phyloP scores from a whole-genome alignment of 92 coral and sea anemone genomes.

The Epizoanthus illoricatus region DNA sequence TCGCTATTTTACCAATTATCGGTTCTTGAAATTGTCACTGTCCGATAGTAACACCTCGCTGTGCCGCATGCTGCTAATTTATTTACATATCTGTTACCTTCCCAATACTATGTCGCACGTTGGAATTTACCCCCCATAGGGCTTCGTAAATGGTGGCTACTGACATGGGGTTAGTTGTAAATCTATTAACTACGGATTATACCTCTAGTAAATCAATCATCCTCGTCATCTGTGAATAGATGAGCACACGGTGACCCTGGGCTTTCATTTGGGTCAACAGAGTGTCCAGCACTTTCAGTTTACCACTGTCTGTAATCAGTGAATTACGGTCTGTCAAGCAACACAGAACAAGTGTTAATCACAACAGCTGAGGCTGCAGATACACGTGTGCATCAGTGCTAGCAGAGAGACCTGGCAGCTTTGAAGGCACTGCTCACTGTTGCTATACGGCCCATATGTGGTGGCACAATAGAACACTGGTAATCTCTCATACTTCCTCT shows the following conservation, averaged over 20 bases:
- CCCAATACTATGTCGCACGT: too few relatives aligned
- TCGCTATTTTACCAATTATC: too few relatives aligned
- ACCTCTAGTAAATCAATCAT: slow-evolving; percentile 98
- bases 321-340: slow-evolving; percentile 73
- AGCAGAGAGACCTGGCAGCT: too few relatives aligned
- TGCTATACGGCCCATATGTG: background rate
- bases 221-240: slow-evolving; percentile 96
- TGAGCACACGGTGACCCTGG: slow-evolving; percentile 93
- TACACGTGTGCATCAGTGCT: too few relatives aligned
- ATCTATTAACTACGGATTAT: background rate
- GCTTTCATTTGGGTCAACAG: slow-evolving; percentile 83
- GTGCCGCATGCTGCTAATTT: too few relatives aligned
- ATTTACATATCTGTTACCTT: too few relatives aligned
- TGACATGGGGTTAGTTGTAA: background rate
- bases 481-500: background rate
- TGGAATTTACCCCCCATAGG: too few relatives aligned
- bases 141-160: background rate
- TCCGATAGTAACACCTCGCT: too few relatives aligned
- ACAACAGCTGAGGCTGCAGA: background rate
- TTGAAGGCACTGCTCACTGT: too few relatives aligned
- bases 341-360: background rate
- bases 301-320: slow-evolving; percentile 96
- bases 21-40: too few relatives aligned
- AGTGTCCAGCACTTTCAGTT: slow-evolving; percentile 88
- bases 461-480: background rate